A percentile compares a stretch with the other conserved stretches of the same genome.
These are phyloP conservation scores for Cephus cinctus DNA, from an alignment of 1,140 invertebrate genomes.

Conservation along the genomic window DNA sequence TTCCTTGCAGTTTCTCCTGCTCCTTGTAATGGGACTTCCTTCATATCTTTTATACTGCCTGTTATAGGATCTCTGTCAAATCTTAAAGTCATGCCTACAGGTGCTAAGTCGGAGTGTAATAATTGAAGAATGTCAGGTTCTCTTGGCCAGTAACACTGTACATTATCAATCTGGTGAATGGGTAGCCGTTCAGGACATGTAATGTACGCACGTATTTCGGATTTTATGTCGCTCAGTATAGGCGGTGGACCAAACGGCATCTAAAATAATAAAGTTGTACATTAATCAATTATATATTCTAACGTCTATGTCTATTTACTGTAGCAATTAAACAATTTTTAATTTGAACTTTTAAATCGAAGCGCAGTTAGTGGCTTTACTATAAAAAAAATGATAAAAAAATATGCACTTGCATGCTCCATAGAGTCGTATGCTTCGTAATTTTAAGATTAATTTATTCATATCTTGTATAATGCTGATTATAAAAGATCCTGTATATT, in stretches of 20 bases:
- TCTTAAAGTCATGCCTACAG: constrained; percentile 56
- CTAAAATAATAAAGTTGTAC: constrained; percentile 25
- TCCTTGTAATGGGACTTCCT: constrained; percentile 64
- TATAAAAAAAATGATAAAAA: too few relatives aligned
- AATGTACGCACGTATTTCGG: constrained; percentile 62
- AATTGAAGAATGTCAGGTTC: constrained; percentile 55
- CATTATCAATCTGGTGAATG: constrained; percentile 62
- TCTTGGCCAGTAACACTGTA: constrained; percentile 62
- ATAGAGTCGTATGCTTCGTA: too few relatives aligned
- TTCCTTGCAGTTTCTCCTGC: constrained; percentile 69
- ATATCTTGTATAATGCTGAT: too few relatives aligned
- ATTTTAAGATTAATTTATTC: too few relatives aligned
- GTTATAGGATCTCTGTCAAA: constrained; percentile 71
- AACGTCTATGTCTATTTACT: too few relatives aligned
- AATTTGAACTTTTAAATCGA: too few relatives aligned
- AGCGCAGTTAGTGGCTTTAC: too few relatives aligned
- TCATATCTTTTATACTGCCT: constrained; percentile 67
- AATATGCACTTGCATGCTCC: too few relatives aligned
- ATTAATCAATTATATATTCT: background rate
- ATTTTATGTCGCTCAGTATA: constrained; percentile 58
- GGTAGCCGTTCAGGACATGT: constrained; percentile 62
- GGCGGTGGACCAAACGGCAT: constrained; percentile 59
- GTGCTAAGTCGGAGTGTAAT: constrained; percentile 53
- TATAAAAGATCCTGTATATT: too few relatives aligned
- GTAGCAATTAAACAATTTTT: too few relatives aligned